Percentiles rank a stretch among this genome's conserved stretches.
phyloP scores from a whole-genome alignment of 2,797 vertebrate genomes.

The Coranthus polyacanthus region DNA sequence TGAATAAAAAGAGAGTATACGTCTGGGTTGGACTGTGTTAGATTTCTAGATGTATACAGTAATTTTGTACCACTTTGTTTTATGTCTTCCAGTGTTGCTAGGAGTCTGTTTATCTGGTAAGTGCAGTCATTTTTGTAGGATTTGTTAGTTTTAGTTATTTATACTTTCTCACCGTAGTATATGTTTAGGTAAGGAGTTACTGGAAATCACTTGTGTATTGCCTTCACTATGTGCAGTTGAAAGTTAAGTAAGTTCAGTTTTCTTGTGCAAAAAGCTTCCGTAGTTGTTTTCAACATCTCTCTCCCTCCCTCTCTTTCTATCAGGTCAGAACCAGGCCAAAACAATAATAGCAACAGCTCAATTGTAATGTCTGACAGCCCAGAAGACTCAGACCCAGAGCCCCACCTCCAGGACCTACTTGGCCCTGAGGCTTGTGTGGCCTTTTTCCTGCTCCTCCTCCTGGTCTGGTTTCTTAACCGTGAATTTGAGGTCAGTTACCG shows the following conservation, averaged over 20 bases:
- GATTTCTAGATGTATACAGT: slow-evolving; percentile 17
- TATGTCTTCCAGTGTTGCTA: slow-evolving; percentile 66
- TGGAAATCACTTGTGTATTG: not conserved
- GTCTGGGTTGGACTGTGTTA: not conserved
- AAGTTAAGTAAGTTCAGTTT: not conserved
- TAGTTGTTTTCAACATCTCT: not conserved
- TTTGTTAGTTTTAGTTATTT: not conserved
- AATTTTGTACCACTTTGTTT: slow-evolving; percentile 36
- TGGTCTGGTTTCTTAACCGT: slow-evolving; percentile 98
- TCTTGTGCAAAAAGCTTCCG: not conserved
- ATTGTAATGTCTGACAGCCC: slow-evolving; percentile 38
- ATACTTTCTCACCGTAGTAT: not conserved
- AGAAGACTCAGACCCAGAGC: slow-evolving; percentile 24
- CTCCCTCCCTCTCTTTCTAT: slow-evolving; percentile 9
- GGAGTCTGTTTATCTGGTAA: slow-evolving; percentile 69
- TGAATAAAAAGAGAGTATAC: not conserved
- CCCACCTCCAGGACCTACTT: slow-evolving; percentile 82
- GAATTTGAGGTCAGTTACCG: slow-evolving; percentile 98
- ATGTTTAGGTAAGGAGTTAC: not conserved
- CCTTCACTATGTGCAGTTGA: not conserved
- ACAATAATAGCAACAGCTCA: slow-evolving; percentile 60
- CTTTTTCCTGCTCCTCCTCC: slow-evolving; percentile 92
- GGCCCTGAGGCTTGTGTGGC: slow-evolving; percentile 91
- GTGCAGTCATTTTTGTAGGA: slow-evolving; percentile 15
- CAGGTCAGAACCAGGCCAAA: slow-evolving; percentile 66